Base-by-base conservation (phyloP, 2,797 vertebrate species). In the Dermochelys coriacea region DNA sequence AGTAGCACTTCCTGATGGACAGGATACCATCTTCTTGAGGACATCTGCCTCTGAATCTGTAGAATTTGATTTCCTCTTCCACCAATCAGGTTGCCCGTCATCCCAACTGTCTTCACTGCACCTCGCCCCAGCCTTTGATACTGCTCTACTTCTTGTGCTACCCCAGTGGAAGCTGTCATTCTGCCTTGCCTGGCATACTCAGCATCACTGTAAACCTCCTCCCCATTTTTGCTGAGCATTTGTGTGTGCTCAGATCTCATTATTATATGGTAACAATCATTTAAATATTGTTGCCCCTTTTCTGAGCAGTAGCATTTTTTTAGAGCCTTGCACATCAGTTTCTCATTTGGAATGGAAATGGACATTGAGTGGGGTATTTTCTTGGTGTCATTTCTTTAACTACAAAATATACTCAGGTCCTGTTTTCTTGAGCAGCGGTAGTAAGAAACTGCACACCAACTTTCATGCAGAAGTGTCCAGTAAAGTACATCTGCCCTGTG, bases 181-280 rank as follows among this genome's bases (percentile, higher is more conserved):
- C 74, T 47, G 45, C 41, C 23, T 49, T 45, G 74, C 74, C 45
- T 77, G 41, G 8, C 41, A 49, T 49, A 27, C 25, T 77, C 25
- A 77, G 27, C 45, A 49, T 77, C 37, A 0, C 11, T 71, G 9
- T 23, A 19, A 37, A 71, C 34, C 34, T 71, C 61, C 18, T 37
- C 19, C n/a, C 21, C 14, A 25, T 18, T 2, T 16, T 14, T 2
- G 2, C 31, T 31, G 2, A 0, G n/a, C 0, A 0, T 57, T 10
- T 12, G 12, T 54, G 37, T 2, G 25, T 21, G 37, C 77, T 52
- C 2, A 0, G 25, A 34, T 41, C 41, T 0, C 0, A 37, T 31
- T 82, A 37, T 54, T 23, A 49, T 8, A 14, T 0, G 12, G 71
- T 77, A 50, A 37, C 49, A 15, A n/a, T 18, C 25, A 12, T 50